phyloP scores from a whole-genome alignment of 2,113 vertebrate species.

The Cebidichthys violaceus region DNA sequence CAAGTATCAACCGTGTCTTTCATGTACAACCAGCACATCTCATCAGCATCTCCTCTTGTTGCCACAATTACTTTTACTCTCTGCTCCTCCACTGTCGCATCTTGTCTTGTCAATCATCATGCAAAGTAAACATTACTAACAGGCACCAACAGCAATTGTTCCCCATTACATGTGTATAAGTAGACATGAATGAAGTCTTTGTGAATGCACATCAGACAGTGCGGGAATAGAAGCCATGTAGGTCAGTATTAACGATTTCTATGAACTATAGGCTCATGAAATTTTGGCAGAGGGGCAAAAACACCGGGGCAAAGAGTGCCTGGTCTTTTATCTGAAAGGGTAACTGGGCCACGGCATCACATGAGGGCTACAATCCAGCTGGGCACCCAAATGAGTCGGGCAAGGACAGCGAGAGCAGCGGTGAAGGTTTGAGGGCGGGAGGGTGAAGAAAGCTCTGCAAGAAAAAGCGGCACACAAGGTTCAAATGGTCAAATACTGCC shows the following conservation, averaged over 20 bases:
- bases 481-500: background rate
- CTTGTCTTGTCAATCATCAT: constrained; percentile 27
- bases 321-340: constrained; percentile 40
- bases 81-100: background rate
- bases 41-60: constrained; percentile 1
- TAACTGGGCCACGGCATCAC: constrained; percentile 43
- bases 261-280: constrained; percentile 21
- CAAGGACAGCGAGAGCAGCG: constrained; percentile 16
- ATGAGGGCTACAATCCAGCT: constrained; percentile 8
- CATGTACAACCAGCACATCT: background rate
- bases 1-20: background rate
- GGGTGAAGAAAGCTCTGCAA: background rate
- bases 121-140: constrained; percentile 38
- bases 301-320: background rate
- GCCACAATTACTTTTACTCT: background rate
- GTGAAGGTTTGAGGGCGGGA: background rate
- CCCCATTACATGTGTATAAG: constrained; percentile 33
- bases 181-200: constrained; percentile 43
- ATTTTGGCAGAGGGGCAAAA: constrained; percentile 42
- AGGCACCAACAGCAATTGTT: constrained; percentile 50
- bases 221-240: constrained; percentile 27
- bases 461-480: background rate
- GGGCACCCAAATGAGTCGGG: background rate
- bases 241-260: constrained; percentile 38
- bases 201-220: constrained; percentile 8